Evolutionary conservation across 64 coral and sea anemone genomes (phyloP), one percentile per base, ranked within the genome.

Genomic region (Anthopleura sola): DNA sequence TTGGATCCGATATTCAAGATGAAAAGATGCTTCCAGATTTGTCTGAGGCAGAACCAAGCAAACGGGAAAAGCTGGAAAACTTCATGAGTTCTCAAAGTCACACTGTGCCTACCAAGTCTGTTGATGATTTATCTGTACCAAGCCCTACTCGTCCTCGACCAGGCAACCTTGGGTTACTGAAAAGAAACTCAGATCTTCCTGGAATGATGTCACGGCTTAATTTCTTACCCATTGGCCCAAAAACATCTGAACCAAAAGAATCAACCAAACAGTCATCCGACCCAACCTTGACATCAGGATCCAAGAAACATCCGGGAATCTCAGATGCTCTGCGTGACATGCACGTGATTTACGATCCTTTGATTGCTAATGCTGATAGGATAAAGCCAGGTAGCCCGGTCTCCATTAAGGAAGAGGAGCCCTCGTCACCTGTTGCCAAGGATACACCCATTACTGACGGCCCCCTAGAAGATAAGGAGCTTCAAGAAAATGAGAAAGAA

Each of bases 111-210:
- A 83, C 36, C n/a, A 83, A 83, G 17, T 48, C 82, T 55, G 82
- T 83, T 3, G 82, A 83, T 49, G 82, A 83, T 60, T 16, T 49
- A 56, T 54, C 82, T 21, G 55, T 83, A 0, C 56, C 75, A 36
- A 75, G 12, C 75, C 33, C 17, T 3, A 69, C 8, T 13, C 51
- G 75, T 50, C 26, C 75, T 54, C 83, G 89, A 57, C 89, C 89
- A 10, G 50, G 62, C 49, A 91, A 47, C 29, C 76, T 91, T 49
- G 89, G 83, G 33, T 82, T 91, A 54, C 1, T 91, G 1, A 91
- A 91, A 71, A 86, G 89, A 82, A 91, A 91, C 62, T 91, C 89
- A 0, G 89, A 91, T 81, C 75, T 91, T 37, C 89, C 89, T 81
- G 89, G 89, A 13, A 84, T 74, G 23, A 76, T 86, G 68, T 57